Percentiles rank a stretch among this genome's conserved stretches.
phyloP scores from a whole-genome alignment of 2,113 vertebrate species.

The Heterocephalus glaber region DNA sequence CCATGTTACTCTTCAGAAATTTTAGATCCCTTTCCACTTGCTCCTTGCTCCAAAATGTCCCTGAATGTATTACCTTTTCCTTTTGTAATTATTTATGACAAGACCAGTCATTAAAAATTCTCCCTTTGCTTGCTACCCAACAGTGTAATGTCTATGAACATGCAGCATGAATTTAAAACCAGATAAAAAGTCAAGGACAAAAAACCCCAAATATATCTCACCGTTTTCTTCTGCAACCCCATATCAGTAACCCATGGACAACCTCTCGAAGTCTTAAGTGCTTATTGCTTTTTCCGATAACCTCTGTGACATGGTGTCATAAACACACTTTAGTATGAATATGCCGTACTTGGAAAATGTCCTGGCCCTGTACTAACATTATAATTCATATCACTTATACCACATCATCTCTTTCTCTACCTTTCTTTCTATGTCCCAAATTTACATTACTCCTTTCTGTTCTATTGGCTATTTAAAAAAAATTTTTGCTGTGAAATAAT shows the following conservation, averaged over 20 bases:
- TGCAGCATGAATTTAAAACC: background rate
- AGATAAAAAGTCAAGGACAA: background rate
- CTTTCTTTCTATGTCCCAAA: accelerated
- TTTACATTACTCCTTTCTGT: background rate
- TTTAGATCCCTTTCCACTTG: background rate
- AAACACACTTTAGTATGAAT: background rate
- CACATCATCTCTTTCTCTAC: background rate
- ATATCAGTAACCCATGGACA: background rate
- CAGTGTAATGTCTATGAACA: background rate
- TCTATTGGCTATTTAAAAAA: background rate
- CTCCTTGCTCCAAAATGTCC: background rate
- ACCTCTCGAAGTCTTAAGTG: background rate
- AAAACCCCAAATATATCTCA: background rate
- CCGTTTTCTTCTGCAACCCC: background rate
- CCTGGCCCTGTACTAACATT: background rate
- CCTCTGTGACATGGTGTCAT: background rate
- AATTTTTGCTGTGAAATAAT: background rate
- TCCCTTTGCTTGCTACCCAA: background rate
- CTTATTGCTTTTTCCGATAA: background rate
- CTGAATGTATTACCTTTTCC: background rate
- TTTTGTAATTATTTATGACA: background rate
- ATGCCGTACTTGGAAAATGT: background rate
- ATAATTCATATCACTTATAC: background rate
- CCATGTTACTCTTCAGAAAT: background rate
- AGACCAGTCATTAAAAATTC: background rate